Percentiles rank a stretch among this genome's conserved stretches.
These are phyloP conservation scores for Sorex araneus DNA, from an alignment of 2,113 vertebrate species.

Conservation along the genomic window DNA sequence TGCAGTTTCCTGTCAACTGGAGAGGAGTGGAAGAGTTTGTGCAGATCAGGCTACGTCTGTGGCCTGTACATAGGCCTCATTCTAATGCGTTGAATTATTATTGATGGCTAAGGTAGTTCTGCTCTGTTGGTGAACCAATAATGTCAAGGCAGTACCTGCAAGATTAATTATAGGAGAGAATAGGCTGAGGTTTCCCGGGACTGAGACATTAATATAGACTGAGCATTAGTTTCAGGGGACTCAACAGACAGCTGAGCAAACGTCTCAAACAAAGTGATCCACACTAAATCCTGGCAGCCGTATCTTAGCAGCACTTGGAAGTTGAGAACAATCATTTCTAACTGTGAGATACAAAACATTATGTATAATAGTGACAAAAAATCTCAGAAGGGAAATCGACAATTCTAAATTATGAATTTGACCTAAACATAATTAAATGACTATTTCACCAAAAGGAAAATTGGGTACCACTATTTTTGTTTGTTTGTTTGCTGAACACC, in stretches of 20 bases:
- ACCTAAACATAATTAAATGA: background rate
- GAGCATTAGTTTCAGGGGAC: constrained; percentile 90
- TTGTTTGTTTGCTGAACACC: too few relatives aligned
- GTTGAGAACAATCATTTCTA: constrained; percentile 82
- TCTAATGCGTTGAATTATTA: constrained; percentile 91
- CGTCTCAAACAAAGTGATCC: constrained; percentile 87
- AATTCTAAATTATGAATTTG: constrained; percentile 67
- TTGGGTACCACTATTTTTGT: background rate
- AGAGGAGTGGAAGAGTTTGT: constrained; percentile 76
- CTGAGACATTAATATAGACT: constrained; percentile 91
- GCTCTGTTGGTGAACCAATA: constrained; percentile 94
- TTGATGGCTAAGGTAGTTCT: constrained; percentile 92
- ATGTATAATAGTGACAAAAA: constrained; percentile 36
- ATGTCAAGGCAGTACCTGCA: constrained; percentile 92
- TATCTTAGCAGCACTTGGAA: constrained; percentile 75
- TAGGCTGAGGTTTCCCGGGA: constrained; percentile 89
- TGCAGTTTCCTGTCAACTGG: constrained; percentile 71
- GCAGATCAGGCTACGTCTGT: constrained; percentile 82
- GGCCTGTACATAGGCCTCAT: constrained; percentile 85
- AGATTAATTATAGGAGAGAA: constrained; percentile 93
- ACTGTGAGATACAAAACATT: constrained; percentile 69
- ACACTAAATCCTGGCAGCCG: constrained; percentile 85
- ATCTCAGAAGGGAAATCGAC: constrained; percentile 59
- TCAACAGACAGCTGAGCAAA: constrained; percentile 90
- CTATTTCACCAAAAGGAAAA: background rate